These are phyloP conservation scores for Spongilla lacustris DNA, from an alignment of 37 sponge, comb jelly and placozoan species.

Conservation along the genomic window DNA sequence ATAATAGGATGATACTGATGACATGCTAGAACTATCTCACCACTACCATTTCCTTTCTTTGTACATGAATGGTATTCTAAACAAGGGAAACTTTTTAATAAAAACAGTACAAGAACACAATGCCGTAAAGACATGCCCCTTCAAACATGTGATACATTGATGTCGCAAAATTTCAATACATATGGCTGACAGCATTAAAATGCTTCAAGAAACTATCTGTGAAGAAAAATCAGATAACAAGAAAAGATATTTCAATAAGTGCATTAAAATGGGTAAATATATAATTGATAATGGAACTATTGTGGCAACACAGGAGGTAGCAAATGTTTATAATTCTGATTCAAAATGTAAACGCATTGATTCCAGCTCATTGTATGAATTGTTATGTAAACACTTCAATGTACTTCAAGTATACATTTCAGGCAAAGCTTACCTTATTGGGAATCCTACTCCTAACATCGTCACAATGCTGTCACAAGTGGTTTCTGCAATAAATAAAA, in stretches of 20 bases:
- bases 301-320: neutral
- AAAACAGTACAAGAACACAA: too few relatives aligned
- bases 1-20: too few relatives aligned
- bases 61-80: neutral
- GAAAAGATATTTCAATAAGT: neutral
- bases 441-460: neutral
- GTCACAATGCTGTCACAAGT: neutral
- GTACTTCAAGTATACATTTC: slow-evolving; percentile 1
- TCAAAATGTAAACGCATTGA: neutral
- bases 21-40: too few relatives aligned
- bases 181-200: too few relatives aligned
- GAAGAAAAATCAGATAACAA: neutral
- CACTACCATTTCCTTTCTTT: neutral
- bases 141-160: too few relatives aligned
- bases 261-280: neutral
- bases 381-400: neutral
- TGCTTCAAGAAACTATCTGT: too few relatives aligned
- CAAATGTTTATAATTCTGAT: neutral
- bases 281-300: neutral
- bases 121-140: too few relatives aligned
- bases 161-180: too few relatives aligned
- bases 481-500: neutral
- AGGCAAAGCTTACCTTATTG: slow-evolving; percentile 9
- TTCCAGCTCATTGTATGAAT: neutral
- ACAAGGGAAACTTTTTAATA: neutral